Evolutionary conservation across 2,888 invertebrate species (phyloP).

Genomic region (Lepidonotus clava): DNA sequence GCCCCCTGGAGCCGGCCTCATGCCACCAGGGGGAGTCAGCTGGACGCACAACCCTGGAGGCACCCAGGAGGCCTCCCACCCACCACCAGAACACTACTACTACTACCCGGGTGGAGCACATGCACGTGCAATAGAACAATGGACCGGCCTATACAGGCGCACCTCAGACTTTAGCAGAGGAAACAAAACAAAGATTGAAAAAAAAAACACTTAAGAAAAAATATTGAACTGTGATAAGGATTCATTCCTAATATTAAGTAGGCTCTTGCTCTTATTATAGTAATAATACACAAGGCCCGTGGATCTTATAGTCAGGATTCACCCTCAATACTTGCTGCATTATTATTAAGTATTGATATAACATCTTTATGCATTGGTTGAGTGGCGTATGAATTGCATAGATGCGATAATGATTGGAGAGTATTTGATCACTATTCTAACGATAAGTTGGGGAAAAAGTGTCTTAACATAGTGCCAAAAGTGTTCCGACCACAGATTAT

Average conservation of each 20-base stretch:
- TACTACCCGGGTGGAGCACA: constrained; percentile 24
- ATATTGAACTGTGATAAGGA: constrained; percentile 25
- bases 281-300: not conserved
- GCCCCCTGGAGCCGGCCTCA: too few relatives aligned
- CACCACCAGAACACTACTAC: not conserved
- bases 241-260: constrained; percentile 31
- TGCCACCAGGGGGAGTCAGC: too few relatives aligned
- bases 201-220: not conserved
- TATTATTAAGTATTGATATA: not conserved
- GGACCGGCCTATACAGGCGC: not conserved
- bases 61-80: not conserved
- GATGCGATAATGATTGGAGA: not conserved
- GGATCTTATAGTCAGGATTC: constrained; percentile 31
- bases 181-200: too few relatives aligned
- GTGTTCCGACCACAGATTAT: constrained; percentile 33
- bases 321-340: not conserved
- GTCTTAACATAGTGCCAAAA: not conserved
- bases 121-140: constrained; percentile 20
- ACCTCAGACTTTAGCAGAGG: not conserved
- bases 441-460: not conserved
- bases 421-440: not conserved
- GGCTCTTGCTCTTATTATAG: too few relatives aligned
- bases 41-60: not conserved
- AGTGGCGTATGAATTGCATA: not conserved
- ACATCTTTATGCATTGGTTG: not conserved